A percentile compares a stretch with the other conserved stretches of the same genome.
Evolutionary conservation across 2,888 invertebrate genomes (phyloP).

Genomic region (Sarcophaga carnaria): DNA sequence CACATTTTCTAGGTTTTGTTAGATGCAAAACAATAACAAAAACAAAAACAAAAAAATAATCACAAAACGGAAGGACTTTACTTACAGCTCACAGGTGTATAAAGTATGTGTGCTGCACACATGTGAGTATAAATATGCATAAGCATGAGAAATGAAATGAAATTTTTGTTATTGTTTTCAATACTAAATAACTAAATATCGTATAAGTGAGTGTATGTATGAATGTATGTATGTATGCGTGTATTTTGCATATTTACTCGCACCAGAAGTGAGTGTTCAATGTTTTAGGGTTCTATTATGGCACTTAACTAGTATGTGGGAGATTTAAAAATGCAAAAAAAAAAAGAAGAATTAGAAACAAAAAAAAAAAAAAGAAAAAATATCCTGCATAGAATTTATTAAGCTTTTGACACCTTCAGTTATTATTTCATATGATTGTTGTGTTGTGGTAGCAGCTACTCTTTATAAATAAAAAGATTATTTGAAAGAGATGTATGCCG

Average conservation of each 20-base stretch:
- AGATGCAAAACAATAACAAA: not conserved
- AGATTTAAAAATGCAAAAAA: conserved; percentile 36
- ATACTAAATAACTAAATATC: conserved; percentile 11
- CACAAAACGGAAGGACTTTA: conserved; percentile 65
- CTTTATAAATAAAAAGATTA: not conserved
- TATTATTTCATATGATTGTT: conserved; percentile 43
- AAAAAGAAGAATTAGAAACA: conserved; percentile 38
- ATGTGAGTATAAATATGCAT: conserved; percentile 23
- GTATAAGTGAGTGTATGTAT: too few species aligned
- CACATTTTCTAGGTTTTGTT: conserved; percentile 46
- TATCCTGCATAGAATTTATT: conserved; percentile 61
- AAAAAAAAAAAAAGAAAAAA: conserved; percentile 29
- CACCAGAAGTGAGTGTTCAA: not conserved
- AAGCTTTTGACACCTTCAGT: conserved; percentile 69
- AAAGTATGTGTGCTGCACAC: not conserved
- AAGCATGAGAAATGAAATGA: not conserved
- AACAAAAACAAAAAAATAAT: conserved; percentile 21
- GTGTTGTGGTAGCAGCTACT: not conserved
- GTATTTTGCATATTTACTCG: too few species aligned
- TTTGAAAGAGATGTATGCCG: conserved; percentile 22
- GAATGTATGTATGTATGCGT: too few species aligned
- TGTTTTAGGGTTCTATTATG: conserved; percentile 47
- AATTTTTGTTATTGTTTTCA: conserved; percentile 54
- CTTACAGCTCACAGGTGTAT: conserved; percentile 48
- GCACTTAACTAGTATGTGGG: not conserved